A percentile compares a stretch with the other conserved stretches of the same genome.
These are phyloP conservation scores for Bubo blakistoni DNA, from an alignment of 2,113 vertebrate genomes.

Conservation along the genomic window DNA sequence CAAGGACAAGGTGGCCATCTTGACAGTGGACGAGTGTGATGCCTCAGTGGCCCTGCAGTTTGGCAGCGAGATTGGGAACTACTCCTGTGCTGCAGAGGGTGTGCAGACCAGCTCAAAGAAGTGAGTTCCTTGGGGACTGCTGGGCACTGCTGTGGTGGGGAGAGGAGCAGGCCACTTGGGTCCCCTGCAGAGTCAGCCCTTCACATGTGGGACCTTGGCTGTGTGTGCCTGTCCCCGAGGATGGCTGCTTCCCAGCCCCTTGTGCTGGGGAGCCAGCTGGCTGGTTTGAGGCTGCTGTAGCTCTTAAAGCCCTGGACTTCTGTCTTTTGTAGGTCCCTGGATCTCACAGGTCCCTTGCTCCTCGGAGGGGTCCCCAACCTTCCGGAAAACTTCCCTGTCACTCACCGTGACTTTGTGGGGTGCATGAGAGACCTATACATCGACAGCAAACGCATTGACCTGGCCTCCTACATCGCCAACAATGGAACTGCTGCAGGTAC, in stretches of 20 bases:
- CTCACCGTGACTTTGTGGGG: constrained; percentile 90
- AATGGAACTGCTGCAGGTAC: constrained; percentile 90
- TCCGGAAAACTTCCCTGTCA: constrained; percentile 92
- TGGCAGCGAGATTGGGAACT: constrained; percentile 89
- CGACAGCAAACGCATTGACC: constrained; percentile 87
- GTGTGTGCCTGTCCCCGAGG: not conserved
- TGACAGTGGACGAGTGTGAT: constrained; percentile 93
- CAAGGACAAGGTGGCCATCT: constrained; percentile 93
- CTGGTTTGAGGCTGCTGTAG: not conserved
- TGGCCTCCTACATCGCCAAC: constrained; percentile 94
- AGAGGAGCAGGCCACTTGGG: not conserved
- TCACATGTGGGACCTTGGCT: not conserved
- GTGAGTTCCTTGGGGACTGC: constrained; percentile 74
- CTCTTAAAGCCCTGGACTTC: not conserved
- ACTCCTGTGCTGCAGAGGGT: constrained; percentile 93
- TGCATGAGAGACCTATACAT: constrained; percentile 96
- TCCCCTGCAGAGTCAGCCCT: not conserved
- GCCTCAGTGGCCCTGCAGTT: constrained; percentile 90
- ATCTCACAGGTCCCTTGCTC: constrained; percentile 95
- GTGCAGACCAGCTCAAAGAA: constrained; percentile 96
- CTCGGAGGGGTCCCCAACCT: constrained; percentile 96
- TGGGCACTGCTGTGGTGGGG: not conserved
- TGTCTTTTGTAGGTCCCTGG: constrained; percentile 83
- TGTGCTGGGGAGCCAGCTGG: not conserved
- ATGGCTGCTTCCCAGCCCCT: not conserved